These are phyloP conservation scores for Dicerorhinus sumatrensis DNA, from an alignment of 2,113 vertebrate genomes.

Conservation along the genomic window DNA sequence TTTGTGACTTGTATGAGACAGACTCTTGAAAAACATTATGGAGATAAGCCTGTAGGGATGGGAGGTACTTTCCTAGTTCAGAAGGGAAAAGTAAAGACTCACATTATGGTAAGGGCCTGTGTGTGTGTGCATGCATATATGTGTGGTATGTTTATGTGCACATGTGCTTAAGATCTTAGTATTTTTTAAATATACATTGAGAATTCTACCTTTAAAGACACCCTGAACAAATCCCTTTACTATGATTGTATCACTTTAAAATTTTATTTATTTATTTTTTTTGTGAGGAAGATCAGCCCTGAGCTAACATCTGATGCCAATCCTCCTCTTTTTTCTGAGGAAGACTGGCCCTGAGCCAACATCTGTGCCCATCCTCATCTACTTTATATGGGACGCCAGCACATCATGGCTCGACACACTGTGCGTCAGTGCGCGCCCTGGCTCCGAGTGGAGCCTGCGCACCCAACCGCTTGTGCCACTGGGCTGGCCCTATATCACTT, in stretches of 20 bases:
- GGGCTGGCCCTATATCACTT: not conserved
- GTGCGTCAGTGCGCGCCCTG: too few species aligned
- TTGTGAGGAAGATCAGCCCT: too few species aligned
- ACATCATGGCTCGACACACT: too few species aligned
- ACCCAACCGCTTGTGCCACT: too few species aligned
- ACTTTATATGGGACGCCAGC: too few species aligned
- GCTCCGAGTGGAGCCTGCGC: too few species aligned
- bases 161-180: not conserved
- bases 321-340: too few species aligned
- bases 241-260: conserved; percentile 9
- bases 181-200: not conserved
- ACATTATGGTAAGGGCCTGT: conserved; percentile 93
- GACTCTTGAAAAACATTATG: conserved; percentile 91
- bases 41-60: conserved; percentile 93
- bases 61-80: conserved; percentile 96
- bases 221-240: not conserved
- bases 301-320: too few species aligned
- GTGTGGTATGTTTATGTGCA: not conserved
- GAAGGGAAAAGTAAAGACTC: conserved; percentile 96
- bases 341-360: too few species aligned
- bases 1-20: conserved; percentile 95
- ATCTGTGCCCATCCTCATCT: too few species aligned
- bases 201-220: not conserved
- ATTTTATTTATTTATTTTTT: not conserved
- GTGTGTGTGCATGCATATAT: not conserved